Conservation (phyloP, 2,888 invertebrate species). For the Archips xylosteana region DNA sequence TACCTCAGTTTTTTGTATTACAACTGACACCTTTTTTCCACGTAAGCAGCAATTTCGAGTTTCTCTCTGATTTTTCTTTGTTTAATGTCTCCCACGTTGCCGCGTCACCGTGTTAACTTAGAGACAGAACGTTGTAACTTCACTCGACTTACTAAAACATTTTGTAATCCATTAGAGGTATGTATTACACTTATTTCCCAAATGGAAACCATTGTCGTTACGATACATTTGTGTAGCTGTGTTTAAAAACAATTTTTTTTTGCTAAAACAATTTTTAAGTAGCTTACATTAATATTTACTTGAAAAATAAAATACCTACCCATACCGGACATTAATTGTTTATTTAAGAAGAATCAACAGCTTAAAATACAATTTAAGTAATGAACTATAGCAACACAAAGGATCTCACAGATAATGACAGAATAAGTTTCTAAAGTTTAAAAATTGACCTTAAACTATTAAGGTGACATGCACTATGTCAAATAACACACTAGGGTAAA, state of each 20-base stretch:
- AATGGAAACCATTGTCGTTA: conserved; percentile 13
- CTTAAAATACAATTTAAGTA: too few relatives aligned
- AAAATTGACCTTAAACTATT: too few relatives aligned
- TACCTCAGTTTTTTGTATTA: not conserved
- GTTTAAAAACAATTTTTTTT: not conserved
- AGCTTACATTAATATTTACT: not conserved
- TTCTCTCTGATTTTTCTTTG: conserved; percentile 5
- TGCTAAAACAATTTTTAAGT: not conserved
- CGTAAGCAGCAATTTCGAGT: not conserved
- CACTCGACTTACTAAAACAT: not conserved
- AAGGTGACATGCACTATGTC: too few relatives aligned
- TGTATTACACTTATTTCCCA: conserved; percentile 21
- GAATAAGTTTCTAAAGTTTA: too few relatives aligned
- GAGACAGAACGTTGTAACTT: conserved; percentile 4
- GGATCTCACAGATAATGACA: too few relatives aligned
- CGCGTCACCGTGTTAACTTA: conserved; percentile 14
- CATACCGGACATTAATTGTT: not conserved
- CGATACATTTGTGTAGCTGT: not conserved
- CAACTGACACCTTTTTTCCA: not conserved
- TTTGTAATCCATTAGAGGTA: conserved; percentile 19
- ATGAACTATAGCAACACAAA: too few relatives aligned
- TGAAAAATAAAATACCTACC: too few relatives aligned
- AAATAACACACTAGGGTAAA: too few relatives aligned
- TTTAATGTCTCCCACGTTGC: not conserved
- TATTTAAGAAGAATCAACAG: too few relatives aligned